Evolutionary conservation across 1,140 invertebrate species (phyloP).

Genomic region (Drosophila bocqueti): DNA sequence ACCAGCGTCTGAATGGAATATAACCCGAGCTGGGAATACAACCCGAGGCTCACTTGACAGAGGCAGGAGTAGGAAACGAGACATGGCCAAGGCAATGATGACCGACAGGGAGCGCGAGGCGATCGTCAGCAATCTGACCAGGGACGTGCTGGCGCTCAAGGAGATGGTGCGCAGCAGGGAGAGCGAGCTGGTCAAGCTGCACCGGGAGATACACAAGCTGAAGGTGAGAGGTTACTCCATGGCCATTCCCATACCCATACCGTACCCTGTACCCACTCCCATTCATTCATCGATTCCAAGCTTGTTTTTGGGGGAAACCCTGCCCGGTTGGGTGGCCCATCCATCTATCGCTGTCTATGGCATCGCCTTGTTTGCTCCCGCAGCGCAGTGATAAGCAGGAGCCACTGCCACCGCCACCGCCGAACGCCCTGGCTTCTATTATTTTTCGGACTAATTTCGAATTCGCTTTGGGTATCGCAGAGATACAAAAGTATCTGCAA

Average conservation of each 20-base stretch:
- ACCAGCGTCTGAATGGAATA: slow-evolving; percentile 55
- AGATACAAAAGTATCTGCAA: slow-evolving; percentile 60
- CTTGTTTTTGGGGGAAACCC: background rate
- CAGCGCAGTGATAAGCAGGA: slow-evolving; percentile 56
- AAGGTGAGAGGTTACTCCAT: slow-evolving; percentile 84
- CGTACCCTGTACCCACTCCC: background rate
- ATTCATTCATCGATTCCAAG: background rate
- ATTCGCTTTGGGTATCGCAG: slow-evolving; percentile 57
- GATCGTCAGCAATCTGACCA: slow-evolving; percentile 49
- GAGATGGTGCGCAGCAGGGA: slow-evolving; percentile 65
- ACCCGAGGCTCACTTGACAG: background rate
- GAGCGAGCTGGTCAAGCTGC: slow-evolving; percentile 83
- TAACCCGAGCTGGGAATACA: background rate
- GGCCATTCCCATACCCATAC: too few species aligned
- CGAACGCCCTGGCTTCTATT: slow-evolving; percentile 3
- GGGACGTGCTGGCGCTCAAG: slow-evolving; percentile 57
- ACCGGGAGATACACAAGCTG: slow-evolving; percentile 88
- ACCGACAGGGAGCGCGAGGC: slow-evolving; percentile 51
- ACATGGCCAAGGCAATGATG: slow-evolving; percentile 41
- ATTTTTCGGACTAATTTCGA: slow-evolving; percentile 69
- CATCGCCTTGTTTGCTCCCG: slow-evolving; percentile 57
- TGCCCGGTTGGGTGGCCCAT: slow-evolving; percentile 9
- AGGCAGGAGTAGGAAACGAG: background rate
- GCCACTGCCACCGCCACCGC: slow-evolving; percentile 6
- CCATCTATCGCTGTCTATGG: slow-evolving; percentile 56